phyloP scores from a whole-genome alignment of 2,113 vertebrate species.

The Heterocephalus glaber region DNA sequence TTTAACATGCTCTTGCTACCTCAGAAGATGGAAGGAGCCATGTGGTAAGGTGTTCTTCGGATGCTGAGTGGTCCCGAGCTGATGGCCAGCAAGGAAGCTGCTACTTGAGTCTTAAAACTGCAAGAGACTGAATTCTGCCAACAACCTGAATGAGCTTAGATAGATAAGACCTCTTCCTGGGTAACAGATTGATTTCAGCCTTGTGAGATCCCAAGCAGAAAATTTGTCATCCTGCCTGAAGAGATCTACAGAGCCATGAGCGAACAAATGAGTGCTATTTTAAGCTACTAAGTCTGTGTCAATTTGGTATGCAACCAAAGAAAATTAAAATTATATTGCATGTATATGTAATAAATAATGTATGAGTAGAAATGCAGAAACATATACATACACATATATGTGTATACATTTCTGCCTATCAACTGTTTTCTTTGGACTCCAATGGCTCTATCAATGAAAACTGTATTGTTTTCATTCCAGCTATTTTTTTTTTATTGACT shows the following conservation, averaged over 20 bases:
- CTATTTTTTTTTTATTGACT: neutral
- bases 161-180: neutral
- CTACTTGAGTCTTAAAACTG: neutral
- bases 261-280: neutral
- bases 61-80: neutral
- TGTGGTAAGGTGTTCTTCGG: neutral
- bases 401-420: neutral
- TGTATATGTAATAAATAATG: neutral
- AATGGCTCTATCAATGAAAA: neutral
- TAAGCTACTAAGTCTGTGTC: neutral
- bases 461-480: constrained; percentile 1
- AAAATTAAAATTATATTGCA: neutral
- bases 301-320: neutral
- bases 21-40: neutral
- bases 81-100: neutral
- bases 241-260: neutral
- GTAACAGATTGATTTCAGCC: neutral
- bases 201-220: neutral
- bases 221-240: neutral
- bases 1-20: neutral
- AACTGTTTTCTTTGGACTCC: neutral
- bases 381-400: neutral
- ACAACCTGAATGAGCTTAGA: neutral
- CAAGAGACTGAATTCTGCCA: neutral
- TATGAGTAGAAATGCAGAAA: too few relatives aligned